Conservation (phyloP, 2,888 invertebrate genomes). For the Drosophila quinaria region DNA sequence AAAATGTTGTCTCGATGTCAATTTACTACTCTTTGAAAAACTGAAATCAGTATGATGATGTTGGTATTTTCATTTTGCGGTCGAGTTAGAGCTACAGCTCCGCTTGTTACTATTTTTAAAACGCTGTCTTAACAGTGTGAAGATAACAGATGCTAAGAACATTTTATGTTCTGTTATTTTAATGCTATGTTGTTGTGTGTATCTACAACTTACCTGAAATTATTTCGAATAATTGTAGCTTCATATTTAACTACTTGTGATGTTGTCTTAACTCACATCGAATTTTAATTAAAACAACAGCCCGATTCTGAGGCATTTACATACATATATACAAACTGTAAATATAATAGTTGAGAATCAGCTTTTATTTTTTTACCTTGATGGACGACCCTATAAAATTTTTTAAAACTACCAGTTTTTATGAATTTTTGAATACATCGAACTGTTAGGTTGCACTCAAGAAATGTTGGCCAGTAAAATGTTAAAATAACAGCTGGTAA, state of each 20-base stretch:
- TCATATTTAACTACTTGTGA: too few relatives aligned
- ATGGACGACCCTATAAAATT: neutral
- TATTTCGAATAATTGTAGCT: too few relatives aligned
- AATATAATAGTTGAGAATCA: neutral
- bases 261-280: neutral
- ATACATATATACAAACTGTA: too few relatives aligned
- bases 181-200: too few relatives aligned
- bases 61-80: neutral
- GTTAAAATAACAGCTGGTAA: too few relatives aligned
- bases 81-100: too few relatives aligned
- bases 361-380: neutral
- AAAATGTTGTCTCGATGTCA: slow-evolving; percentile 4
- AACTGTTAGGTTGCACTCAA: too few relatives aligned
- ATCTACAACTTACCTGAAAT: too few relatives aligned
- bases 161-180: too few relatives aligned
- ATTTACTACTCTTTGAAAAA: neutral
- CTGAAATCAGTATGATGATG: neutral
- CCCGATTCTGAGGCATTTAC: too few relatives aligned
- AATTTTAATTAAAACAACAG: neutral
- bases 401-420: neutral
- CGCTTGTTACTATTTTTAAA: neutral
- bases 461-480: too few relatives aligned
- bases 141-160: neutral
- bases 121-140: neutral
- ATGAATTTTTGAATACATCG: too few relatives aligned